A percentile compares a stretch with the other conserved stretches of the same genome.
phyloP scores from a whole-genome alignment of 1,140 invertebrate genomes.

The Antheraea mylitta region DNA sequence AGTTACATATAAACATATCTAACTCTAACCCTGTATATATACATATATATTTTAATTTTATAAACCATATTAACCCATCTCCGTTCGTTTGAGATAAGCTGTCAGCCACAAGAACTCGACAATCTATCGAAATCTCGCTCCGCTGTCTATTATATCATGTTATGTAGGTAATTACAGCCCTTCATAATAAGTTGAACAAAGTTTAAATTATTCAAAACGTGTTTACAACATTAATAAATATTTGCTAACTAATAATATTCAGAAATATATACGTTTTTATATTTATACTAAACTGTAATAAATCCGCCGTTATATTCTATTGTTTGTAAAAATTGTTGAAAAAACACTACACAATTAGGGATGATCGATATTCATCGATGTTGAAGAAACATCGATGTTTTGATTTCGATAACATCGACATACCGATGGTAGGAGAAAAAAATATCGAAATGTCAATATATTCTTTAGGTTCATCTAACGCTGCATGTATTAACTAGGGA shows the following conservation, averaged over 20 bases:
- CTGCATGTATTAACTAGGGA: no score
- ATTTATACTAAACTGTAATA: no score
- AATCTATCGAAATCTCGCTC: conserved; percentile 25
- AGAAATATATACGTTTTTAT: no score
- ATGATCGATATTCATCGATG: no score
- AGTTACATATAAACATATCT: neutral
- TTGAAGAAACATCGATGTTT: no score
- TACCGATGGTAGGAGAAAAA: no score
- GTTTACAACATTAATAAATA: neutral
- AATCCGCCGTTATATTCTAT: no score
- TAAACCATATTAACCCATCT: conserved; percentile 13
- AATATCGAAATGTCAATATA: no score
- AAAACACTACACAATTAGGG: no score
- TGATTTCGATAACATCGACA: no score
- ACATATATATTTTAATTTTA: neutral
- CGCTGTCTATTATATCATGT: conserved; percentile 16
- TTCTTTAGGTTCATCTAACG: no score
- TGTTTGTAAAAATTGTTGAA: no score
- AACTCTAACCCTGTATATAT: neutral
- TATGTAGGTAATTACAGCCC: conserved; percentile 19
- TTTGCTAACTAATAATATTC: neutral
- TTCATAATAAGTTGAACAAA: neutral
- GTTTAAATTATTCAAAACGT: neutral
- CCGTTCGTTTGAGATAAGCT: conserved; percentile 20
- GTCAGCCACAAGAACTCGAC: conserved; percentile 20